Base-by-base conservation (phyloP, 2,113 vertebrate species). In the Ranitomeya imitator region DNA sequence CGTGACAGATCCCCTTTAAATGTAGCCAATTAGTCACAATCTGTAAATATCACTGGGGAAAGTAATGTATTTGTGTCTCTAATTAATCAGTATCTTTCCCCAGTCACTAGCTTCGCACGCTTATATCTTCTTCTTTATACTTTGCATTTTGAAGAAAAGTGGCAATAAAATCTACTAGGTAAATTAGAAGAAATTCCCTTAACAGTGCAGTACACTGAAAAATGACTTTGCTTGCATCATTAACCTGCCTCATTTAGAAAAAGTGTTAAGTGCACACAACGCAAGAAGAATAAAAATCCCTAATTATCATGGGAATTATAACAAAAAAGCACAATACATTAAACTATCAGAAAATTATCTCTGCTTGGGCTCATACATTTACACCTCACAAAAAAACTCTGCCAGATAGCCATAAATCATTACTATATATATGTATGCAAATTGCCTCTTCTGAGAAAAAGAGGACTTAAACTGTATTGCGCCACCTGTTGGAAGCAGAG, bases 241-340 rank as follows among this genome's bases (percentile, higher is more conserved):
- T 80, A 80, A 31, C 79, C 79, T 59, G 55, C 55, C 79, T 80
- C 54, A 80, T 23, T 60, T 60, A 60, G 26, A 57, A 11, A 45
- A 80, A 80, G 51, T 60, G 57, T 23, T 80, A 26, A 31, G 79
- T 60, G 57, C 54, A 80, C 57, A 37, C 55, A 60, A 37, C 14
- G 10, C 26, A 7, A 60, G n/a, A 31, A 5, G 55, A 57, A 26
- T 59, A 59, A 80, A 80, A 80, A 37, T 57, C 57, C 23, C 23
- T 59, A 59, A 80, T 80, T 60, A 80, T 80, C 79, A 59, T 59
- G 79, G 79, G 79, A 80, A 80, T 80, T 80, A 59, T 80, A 80
- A 26, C 1, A 9, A 16, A 80, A 80, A 80, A 80, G 79, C 23
- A 31, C 57, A 57, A 60, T 80, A 60, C 60, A 80, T 80, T 55